These are phyloP conservation scores for Pseudopodoces humilis DNA, from an alignment of 2,113 vertebrate genomes.

Conservation along the genomic window DNA sequence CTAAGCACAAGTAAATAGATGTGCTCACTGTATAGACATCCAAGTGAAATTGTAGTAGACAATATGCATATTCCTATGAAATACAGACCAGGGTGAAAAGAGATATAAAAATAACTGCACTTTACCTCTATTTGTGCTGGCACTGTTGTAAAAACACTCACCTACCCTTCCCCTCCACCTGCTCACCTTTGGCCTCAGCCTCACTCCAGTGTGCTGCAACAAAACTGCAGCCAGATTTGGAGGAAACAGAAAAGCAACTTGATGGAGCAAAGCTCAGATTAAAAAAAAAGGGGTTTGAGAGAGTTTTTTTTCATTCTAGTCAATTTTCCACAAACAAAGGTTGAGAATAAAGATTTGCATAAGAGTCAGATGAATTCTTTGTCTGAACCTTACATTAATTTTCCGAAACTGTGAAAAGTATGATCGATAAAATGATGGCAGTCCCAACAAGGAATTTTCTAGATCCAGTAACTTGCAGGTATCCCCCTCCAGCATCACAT, in stretches of 20 bases:
- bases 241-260: neutral
- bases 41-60: neutral
- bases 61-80: neutral
- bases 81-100: neutral
- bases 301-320: neutral
- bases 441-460: constrained; percentile 91
- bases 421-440: constrained; percentile 87
- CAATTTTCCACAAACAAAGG: neutral
- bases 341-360: neutral
- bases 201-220: neutral
- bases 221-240: neutral
- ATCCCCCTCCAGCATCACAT: constrained; percentile 88
- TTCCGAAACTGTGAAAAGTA: constrained; percentile 90
- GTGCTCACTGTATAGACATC: neutral
- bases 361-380: neutral
- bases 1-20: neutral
- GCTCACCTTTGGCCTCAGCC: neutral
- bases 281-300: neutral
- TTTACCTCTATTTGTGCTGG: neutral
- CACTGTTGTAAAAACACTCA: neutral
- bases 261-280: neutral
- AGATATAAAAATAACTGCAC: neutral
- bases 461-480: constrained; percentile 89
- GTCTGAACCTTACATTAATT: constrained; percentile 85
- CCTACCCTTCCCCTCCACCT: neutral